Base-by-base conservation (phyloP, 2,113 vertebrate genomes). In the Pholis gunnellus region DNA sequence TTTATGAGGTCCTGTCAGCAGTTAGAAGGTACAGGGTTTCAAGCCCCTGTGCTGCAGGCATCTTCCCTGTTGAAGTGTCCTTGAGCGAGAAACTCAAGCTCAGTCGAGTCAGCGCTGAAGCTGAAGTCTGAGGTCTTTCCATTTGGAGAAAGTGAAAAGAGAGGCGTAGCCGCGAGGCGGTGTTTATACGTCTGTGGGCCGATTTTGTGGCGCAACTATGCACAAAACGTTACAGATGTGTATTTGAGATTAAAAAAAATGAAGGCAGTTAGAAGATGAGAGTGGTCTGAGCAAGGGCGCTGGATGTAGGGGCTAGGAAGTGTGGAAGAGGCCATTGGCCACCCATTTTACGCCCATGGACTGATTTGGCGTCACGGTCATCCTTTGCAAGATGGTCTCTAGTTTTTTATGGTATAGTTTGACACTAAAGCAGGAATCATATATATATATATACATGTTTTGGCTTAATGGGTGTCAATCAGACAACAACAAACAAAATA, bases 1-100 rank as follows among this genome's bases (percentile, higher is more conserved):
- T 88, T 86, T 27, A 82, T 79, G 80, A 52, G 44, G 69, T 85
- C 34, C 66, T 54, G 50, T 66, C 54, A 34, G 54, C 36, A 27
- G 70, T 59, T 67, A 56, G 42, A 64, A 50, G 9, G 42, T 75
- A 59, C 22, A 29, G 50, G 38, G 31, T 48, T 66, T 81, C 29
- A 59, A 71, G 59, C 3, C 52, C 38, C 44, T 71, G 20, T 63
- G 63, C 67, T 72, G 44, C 60, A 79, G 64, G 36, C 20, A 50
- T 71, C 31, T 46, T 71, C 65, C 69, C 77, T 76, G 27, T n/a
- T 81, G 63, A 67, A 75, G 66, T 71, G 74, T 72, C 78, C 44
- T 75, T 79, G 34, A 76, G 61, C 25, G 72, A 76, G 67, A 81
- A 60, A 75, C 38, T 52, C 27, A 74, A 54, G n/a, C 34, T 77